phyloP scores from a whole-genome alignment of 2,888 invertebrate species.

The Hirtodrosophila trivittata region DNA sequence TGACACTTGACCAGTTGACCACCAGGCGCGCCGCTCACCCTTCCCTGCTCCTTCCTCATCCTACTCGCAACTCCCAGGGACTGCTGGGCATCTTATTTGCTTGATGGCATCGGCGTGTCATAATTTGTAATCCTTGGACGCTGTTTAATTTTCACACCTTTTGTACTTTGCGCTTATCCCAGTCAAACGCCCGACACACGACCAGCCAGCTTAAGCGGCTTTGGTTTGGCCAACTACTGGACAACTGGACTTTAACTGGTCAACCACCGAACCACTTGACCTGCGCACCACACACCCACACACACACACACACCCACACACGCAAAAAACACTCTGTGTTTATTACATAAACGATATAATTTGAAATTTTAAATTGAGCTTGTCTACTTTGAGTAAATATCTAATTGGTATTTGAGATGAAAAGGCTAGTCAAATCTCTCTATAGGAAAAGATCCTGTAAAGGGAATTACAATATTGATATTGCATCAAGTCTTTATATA shows the following conservation, averaged over 20 bases:
- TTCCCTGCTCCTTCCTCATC: too few relatives aligned
- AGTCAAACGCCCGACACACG: conserved; percentile 49
- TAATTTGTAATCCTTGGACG: conserved; percentile 81
- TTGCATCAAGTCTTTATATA: too few relatives aligned
- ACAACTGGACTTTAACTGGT: conserved; percentile 16
- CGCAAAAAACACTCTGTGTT: conserved; percentile 15
- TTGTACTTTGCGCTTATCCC: conserved; percentile 43
- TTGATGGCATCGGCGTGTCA: conserved; percentile 75
- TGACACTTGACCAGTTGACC: conserved; percentile 74
- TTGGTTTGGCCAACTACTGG: conserved; percentile 16
- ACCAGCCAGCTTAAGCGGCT: conserved; percentile 62
- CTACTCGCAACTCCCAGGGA: neutral
- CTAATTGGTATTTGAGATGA: too few relatives aligned
- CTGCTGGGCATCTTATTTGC: conserved; percentile 55
- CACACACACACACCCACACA: neutral
- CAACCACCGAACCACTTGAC: conserved; percentile 25
- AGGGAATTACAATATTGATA: too few relatives aligned
- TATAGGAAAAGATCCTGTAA: too few relatives aligned
- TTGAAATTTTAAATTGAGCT: conserved; percentile 5
- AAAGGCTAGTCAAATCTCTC: too few relatives aligned
- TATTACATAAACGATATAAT: conserved; percentile 49
- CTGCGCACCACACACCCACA: neutral
- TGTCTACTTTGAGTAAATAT: too few relatives aligned
- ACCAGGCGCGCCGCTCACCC: conserved; percentile 3
- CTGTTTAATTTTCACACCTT: conserved; percentile 82